Conservation (phyloP, 2,797 vertebrate species). For the Pangasius mekongensis region DNA sequence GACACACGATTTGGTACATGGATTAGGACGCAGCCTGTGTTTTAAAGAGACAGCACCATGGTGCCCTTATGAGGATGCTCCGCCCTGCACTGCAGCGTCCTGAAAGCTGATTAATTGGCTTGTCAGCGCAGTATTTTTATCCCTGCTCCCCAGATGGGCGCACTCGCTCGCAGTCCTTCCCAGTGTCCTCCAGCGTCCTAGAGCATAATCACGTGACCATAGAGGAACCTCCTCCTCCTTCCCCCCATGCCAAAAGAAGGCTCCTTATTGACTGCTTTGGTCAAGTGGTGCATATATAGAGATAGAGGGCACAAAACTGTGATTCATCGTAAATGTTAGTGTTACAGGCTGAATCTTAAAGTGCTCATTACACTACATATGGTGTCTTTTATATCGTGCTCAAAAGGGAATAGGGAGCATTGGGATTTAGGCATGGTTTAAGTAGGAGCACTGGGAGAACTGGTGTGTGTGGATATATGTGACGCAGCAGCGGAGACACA, state of each 20-base stretch:
- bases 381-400: neutral
- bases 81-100: slow-evolving; percentile 55
- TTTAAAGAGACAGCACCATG: slow-evolving; percentile 52
- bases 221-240: slow-evolving; percentile 4
- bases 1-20: neutral
- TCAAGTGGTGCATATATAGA: slow-evolving; percentile 8
- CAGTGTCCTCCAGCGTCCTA: slow-evolving; percentile 60
- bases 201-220: slow-evolving; percentile 52
- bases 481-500: slow-evolving; percentile 24
- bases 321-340: neutral
- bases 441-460: slow-evolving; percentile 27
- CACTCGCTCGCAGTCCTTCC: slow-evolving; percentile 57
- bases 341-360: neutral
- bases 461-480: neutral
- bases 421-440: slow-evolving; percentile 22
- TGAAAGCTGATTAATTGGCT: slow-evolving; percentile 68
- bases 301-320: neutral
- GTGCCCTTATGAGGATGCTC: slow-evolving; percentile 55
- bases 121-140: slow-evolving; percentile 68
- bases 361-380: neutral
- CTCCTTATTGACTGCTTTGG: slow-evolving; percentile 38
- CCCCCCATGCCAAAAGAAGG: slow-evolving; percentile 4
- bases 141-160: slow-evolving; percentile 61
- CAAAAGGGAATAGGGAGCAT: neutral
- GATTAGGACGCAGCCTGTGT: slow-evolving; percentile 21